phyloP scores from a whole-genome alignment of 2,113 vertebrate species.

The Anolis sagrei region DNA sequence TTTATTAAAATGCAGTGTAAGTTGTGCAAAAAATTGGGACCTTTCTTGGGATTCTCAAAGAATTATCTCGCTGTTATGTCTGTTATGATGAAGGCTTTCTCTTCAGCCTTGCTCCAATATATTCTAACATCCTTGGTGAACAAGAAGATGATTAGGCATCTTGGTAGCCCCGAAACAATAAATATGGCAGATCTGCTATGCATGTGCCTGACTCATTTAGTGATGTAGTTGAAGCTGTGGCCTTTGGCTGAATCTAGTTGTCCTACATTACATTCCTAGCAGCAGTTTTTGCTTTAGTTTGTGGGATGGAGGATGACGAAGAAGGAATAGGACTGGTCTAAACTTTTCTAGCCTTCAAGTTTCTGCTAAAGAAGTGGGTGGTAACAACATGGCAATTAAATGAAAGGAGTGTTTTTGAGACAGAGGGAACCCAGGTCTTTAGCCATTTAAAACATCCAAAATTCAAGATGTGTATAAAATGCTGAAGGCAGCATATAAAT shows the following conservation, averaged over 20 bases:
- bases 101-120: fast-evolving
- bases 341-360: not conserved
- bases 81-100: not conserved
- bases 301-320: too few species aligned
- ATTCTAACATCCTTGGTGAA: not conserved
- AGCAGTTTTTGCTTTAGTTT: not conserved
- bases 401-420: not conserved
- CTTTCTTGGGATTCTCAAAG: fast-evolving
- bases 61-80: not conserved
- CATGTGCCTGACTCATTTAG: not conserved
- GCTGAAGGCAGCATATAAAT: not conserved
- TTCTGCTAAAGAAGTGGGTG: not conserved
- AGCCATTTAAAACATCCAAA: not conserved
- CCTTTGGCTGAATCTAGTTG: not conserved
- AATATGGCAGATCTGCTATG: not conserved
- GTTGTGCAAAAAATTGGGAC: fast-evolving
- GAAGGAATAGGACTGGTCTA: not conserved
- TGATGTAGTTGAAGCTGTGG: not conserved
- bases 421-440: not conserved
- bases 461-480: not conserved
- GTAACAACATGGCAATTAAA: not conserved
- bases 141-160: not conserved
- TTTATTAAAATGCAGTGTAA: fast-evolving
- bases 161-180: not conserved
- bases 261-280: not conserved